Base-by-base conservation (phyloP, 2,888 invertebrate species). In the Dryocosmus kuriphilus region DNA sequence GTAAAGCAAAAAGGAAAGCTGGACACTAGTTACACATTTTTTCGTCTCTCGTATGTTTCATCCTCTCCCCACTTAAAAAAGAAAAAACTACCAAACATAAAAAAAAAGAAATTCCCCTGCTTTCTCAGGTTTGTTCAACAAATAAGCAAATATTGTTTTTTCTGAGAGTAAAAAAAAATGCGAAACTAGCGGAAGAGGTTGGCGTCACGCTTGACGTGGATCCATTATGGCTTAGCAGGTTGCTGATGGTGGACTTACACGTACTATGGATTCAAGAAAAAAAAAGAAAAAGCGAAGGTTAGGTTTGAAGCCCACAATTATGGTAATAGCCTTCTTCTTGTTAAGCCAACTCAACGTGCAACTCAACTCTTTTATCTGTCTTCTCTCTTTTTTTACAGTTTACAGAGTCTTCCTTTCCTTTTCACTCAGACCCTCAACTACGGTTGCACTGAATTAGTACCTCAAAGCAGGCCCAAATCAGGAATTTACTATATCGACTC, bases 261-360 rank as follows among this genome's bases (percentile, higher is more conserved):
- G 82, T 85, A 82, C 85, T 85, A 84, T 83, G 82, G 79, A 83
- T 86, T 85, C 81, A 82, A 82, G 83, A 86, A 85, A 88, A 86
- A 84, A 84, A 84, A 85, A 78, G 81, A 78, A 76, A 82, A 82
- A 79, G 81, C 76, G n/a, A 81, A 83, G 79, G 84, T 86, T 24
- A 84, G 86, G 88, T 89, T 90, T 89, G 89, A 89, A 90, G 89
- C 89, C 90, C 89, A 88, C 90, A 91, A 91, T 91, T 91, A 91
- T 91, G 91, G 90, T 91, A 91, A 91, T 91, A 90, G 90, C 88
- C 87, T 86, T 86, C 89, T 90, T 88, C 91, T 90, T 90, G 90
- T 90, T 90, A 91, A 89, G 86, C 88, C 11, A 57, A 87, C 88
- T 87, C 24, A 57, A 87, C 88, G 87, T 86, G 88, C 87, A 89